Base-by-base conservation (phyloP, 2,797 vertebrate genomes). In the Hippoglossus hippoglossus region DNA sequence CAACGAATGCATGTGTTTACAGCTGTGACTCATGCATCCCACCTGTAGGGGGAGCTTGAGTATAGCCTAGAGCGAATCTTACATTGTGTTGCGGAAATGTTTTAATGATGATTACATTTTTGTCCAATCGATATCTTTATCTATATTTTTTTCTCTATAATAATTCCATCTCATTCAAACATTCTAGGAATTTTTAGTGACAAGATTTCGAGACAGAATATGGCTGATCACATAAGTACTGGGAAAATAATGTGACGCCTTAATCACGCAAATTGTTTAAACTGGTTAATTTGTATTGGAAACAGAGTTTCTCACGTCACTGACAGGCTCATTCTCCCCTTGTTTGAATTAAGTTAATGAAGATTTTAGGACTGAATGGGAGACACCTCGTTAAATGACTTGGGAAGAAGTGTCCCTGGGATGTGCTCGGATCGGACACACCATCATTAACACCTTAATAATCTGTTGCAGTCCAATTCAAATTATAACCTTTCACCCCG, bases 261-360 rank as follows among this genome's bases (percentile, higher is more conserved):
- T 47, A 47, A 61, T 59, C 19, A 54, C 52, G 59, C 21, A n/a
- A 53, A 71, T 25, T 46, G 26, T 51, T 71, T 15, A 52, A 60
- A 62, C 3, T 0, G 4, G 19, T 36, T 25, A 58, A 77, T 81
- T 65, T 58, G 56, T 59, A 64, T 34, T 36, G 46, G 52, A 71
- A 71, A 73, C 47, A 21, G 64, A 21, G 50, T 57, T 63, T 26
- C 26, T 67, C 62, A 59, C 15, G 21, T 55, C 31, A 4, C 8
- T 12, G 55, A 8, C 51, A 26, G 22, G 69, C 49, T 56, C 15
- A 36, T 61, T 58, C 39, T 36, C 22, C 21, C 11, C 13, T 60
- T 41, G 24, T 65, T 78, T 66, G 67, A 63, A 79, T 81, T 39
- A 71, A 72, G 56, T 19, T 47, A 82, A 80, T 59, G 31, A 58